A percentile compares a stretch with the other conserved stretches of the same genome.
phyloP scores from a whole-genome alignment of 2,888 invertebrate genomes.

The Imbricaverruca yamaguchii region DNA sequence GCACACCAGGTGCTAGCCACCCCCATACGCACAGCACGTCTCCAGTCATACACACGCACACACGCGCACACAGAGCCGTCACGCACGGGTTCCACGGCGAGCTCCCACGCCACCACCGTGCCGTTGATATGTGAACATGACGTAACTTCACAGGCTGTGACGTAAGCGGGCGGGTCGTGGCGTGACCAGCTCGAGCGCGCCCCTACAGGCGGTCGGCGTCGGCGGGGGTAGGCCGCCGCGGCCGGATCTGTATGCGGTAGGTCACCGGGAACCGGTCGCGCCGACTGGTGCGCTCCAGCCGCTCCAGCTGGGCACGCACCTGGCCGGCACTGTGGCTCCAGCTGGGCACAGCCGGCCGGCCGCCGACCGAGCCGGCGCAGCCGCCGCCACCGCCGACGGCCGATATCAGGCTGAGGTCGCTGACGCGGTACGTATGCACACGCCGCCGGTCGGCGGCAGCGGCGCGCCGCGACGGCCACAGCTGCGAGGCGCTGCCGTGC shows the following conservation, averaged over 20 bases:
- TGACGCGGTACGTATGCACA: slow-evolving; percentile 28
- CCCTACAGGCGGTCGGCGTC: not conserved
- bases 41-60: too few relatives aligned
- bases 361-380: not conserved
- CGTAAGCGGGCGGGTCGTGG: too few relatives aligned
- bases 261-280: not conserved
- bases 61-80: too few relatives aligned
- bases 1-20: too few relatives aligned
- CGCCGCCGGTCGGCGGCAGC: slow-evolving; percentile 14
- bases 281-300: not conserved
- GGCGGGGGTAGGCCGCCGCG: not conserved
- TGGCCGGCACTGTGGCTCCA: not conserved
- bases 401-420: slow-evolving; percentile 28
- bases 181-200: too few relatives aligned
- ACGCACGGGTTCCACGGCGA: too few relatives aligned
- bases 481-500: not conserved
- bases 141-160: too few relatives aligned
- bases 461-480: not conserved
- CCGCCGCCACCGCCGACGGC: slow-evolving; percentile 22
- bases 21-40: too few relatives aligned
- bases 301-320: not conserved
- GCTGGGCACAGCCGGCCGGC: not conserved
- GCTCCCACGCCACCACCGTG: too few relatives aligned
- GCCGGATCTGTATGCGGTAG: slow-evolving; percentile 1
- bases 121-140: too few relatives aligned